Evolutionary conservation across 2,113 vertebrate species (phyloP).

Genomic region (Lepus europaeus): DNA sequence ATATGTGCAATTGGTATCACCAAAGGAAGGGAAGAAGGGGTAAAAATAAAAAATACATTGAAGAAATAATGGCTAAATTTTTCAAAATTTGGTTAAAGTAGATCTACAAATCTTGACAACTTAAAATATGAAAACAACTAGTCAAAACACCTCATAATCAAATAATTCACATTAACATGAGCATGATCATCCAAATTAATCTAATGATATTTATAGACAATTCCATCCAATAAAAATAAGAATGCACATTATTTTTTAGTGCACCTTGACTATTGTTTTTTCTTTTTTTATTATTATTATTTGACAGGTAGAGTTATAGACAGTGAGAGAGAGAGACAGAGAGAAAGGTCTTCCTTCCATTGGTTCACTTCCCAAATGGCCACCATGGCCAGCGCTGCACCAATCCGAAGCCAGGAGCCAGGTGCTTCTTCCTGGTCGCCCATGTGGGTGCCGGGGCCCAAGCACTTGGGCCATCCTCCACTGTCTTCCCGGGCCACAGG

Average conservation of each 20-base stretch:
- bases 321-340: not conserved
- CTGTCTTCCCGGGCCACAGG: too few species aligned
- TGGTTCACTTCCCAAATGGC: too few species aligned
- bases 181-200: not conserved
- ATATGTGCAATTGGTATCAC: not conserved
- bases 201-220: not conserved
- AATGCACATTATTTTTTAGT: not conserved
- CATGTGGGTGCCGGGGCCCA: too few species aligned
- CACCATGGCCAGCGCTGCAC: too few species aligned
- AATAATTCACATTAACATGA: not conserved
- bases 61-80: not conserved
- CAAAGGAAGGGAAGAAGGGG: not conserved
- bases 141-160: not conserved
- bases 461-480: too few species aligned
- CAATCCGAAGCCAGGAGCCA: too few species aligned
- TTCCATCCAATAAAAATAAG: not conserved
- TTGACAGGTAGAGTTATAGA: too few species aligned
- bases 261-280: too few species aligned
- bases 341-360: too few species aligned
- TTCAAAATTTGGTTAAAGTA: conserved; percentile 2
- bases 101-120: not conserved
- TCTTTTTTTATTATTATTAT: too few species aligned
- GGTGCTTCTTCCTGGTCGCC: too few species aligned
- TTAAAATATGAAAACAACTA: not conserved
- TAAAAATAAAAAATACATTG: not conserved